Conservation (phyloP, 2,113 vertebrate species). For the Oxyruncus cristatus region DNA sequence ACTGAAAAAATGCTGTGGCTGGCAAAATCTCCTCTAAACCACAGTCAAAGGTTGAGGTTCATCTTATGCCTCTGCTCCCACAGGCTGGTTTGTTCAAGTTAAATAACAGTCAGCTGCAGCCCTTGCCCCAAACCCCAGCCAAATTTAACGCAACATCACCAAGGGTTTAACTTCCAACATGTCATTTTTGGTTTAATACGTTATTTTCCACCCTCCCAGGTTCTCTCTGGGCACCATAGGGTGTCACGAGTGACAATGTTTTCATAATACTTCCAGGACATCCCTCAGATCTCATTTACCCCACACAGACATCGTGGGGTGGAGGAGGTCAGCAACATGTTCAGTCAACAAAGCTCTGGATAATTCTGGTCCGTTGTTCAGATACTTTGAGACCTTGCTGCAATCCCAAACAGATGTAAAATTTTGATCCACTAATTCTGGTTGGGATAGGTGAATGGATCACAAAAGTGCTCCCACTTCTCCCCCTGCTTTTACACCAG, state of each 20-base stretch:
- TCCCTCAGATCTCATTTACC: background rate
- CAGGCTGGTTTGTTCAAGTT: background rate
- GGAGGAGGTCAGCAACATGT: background rate
- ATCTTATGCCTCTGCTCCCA: background rate
- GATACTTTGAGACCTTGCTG: background rate
- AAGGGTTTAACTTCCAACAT: background rate
- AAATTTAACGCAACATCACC: background rate
- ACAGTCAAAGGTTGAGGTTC: slow-evolving; percentile 7
- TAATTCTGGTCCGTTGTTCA: background rate
- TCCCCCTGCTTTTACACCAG: background rate
- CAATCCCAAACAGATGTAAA: background rate
- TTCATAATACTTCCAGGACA: background rate
- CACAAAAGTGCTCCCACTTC: accelerated
- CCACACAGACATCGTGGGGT: background rate
- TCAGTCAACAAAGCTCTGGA: background rate
- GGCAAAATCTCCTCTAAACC: background rate
- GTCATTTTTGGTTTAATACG: background rate
- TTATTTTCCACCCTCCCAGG: background rate
- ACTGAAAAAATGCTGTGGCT: background rate
- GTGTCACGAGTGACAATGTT: background rate
- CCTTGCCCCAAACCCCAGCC: background rate
- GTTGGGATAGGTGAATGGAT: background rate
- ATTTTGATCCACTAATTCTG: background rate
- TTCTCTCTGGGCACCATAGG: background rate
- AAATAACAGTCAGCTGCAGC: slow-evolving; percentile 6